A percentile compares a stretch with the other conserved stretches of the same genome.
phyloP scores from a whole-genome alignment of 2,113 vertebrate species.

The Canis aureus region DNA sequence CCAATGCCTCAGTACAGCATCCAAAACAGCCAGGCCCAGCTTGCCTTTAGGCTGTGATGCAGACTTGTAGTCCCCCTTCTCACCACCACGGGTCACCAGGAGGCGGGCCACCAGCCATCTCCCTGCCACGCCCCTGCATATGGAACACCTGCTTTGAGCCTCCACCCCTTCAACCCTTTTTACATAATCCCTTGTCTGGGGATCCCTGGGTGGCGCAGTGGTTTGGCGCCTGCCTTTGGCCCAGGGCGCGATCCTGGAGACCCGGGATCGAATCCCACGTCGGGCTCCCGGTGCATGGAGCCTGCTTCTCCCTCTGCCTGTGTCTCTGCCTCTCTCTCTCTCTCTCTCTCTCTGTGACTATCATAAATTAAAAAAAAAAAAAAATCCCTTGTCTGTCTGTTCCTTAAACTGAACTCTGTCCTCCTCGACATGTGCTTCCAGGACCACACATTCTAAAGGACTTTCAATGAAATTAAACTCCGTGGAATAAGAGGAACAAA shows the following conservation, averaged over 20 bases:
- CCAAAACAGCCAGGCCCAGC: too few relatives aligned
- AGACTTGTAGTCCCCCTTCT: not conserved
- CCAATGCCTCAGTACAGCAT: not conserved
- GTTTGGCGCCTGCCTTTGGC: too few relatives aligned
- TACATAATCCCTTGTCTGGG: too few relatives aligned
- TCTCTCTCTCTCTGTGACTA: too few relatives aligned
- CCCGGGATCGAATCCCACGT: too few relatives aligned
- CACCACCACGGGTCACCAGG: not conserved
- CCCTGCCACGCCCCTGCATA: not conserved
- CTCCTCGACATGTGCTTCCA: not conserved
- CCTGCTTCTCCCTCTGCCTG: too few relatives aligned
- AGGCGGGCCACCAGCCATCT: rapidly evolving
- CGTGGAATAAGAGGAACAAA: not conserved
- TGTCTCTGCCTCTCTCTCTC: too few relatives aligned
- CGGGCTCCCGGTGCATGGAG: too few relatives aligned
- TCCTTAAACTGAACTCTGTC: not conserved
- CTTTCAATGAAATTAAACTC: not conserved
- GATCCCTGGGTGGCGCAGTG: too few relatives aligned
- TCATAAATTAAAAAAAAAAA: too few relatives aligned
- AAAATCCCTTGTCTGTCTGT: too few relatives aligned
- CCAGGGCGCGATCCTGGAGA: too few relatives aligned
- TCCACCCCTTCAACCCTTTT: not conserved
- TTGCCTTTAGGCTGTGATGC: not conserved
- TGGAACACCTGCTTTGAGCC: not conserved
- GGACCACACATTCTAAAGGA: not conserved